Base-by-base conservation (phyloP, 2,888 invertebrate species). In the Tenthredo amoena region DNA sequence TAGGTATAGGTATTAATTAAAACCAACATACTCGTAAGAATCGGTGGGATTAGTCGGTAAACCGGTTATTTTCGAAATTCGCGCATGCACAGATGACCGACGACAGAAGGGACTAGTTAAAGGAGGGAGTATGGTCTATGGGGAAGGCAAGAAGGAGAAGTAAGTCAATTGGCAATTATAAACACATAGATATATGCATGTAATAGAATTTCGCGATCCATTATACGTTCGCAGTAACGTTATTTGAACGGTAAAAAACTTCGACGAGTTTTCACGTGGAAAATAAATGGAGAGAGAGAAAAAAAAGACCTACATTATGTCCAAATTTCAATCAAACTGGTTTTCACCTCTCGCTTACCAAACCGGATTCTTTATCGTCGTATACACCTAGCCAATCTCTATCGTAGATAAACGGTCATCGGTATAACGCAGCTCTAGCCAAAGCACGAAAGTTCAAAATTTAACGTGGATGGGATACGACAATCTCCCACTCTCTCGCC, bases 41-140 rank as follows among this genome's bases (percentile, higher is more conserved):
- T 77, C 55, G 18, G n/a, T 77, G 55, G 34, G 50, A 77, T 77
- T 55, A 50, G 77, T 77, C 21, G 34, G 62, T 62, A 81, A 81
- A 81, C 81, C 81, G 81, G 81, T 81, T 81, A 81, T 81, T 81
- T 81, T 81, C 81, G 81, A 81, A 62, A 81, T 81, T 81, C 26
- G 81, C 81, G 62, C 62, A 81, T 58, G 62, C 81, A 58, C 37
- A 62, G 62, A 37, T 31, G 37, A 81, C 81, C 34, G 26, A 37
- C 62, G 62, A 58, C 79, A 43, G 62, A 81, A 62, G 62, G 58
- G 62, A 40, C 34, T 40, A 81, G 81, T 62, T 62, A 81, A 81
- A 81, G 81, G 81, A 40, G 79, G 79, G 79, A 79, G 34, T 31
- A 77, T 50, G 34, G 3, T 47, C 12, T 47, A 31, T 47, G 26